A percentile compares a stretch with the other conserved stretches of the same genome.
Conservation (phyloP, 2,888 invertebrate genomes). For the Drosophila barbarae region DNA sequence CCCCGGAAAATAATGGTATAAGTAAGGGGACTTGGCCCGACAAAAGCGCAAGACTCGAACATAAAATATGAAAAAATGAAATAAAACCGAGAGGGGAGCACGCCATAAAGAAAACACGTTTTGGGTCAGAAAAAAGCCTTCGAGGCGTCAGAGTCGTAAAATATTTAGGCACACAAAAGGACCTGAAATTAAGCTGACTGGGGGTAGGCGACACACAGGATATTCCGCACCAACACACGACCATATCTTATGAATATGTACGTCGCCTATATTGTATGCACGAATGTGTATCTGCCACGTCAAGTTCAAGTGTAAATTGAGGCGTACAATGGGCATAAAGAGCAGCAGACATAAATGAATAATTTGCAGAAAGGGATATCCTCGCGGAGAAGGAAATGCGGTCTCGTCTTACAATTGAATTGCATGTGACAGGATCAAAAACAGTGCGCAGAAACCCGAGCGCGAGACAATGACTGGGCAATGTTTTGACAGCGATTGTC, state of each 20-base stretch:
- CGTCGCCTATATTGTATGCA: neutral
- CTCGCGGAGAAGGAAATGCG: conserved; percentile 56
- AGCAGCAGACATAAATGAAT: conserved; percentile 35
- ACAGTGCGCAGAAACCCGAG: conserved; percentile 29
- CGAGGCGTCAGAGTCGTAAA: conserved; percentile 65
- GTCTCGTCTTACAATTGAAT: conserved; percentile 65
- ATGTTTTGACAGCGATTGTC: conserved; percentile 74
- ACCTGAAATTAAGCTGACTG: conserved; percentile 56
- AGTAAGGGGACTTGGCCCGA: conserved; percentile 5
- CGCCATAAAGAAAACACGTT: conserved; percentile 41
- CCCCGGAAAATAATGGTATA: conserved; percentile 13
- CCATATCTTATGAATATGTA: conserved; percentile 21
- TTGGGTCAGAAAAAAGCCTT: conserved; percentile 32
- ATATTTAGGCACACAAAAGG: conserved; percentile 57
- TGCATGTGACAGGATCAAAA: conserved; percentile 41
- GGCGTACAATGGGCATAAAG: conserved; percentile 45
- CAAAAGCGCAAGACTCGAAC: conserved; percentile 48
- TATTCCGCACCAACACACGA: conserved; percentile 15
- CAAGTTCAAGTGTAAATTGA: conserved; percentile 64
- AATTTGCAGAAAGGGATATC: conserved; percentile 46
- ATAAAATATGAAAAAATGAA: conserved; percentile 33
- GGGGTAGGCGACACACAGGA: conserved; percentile 33
- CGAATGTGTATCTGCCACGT: conserved; percentile 21
- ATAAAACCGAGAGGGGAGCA: conserved; percentile 4
- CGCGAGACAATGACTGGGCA: conserved; percentile 58